Percentiles rank a stretch among this genome's conserved stretches.
phyloP scores from a whole-genome alignment of 2,797 vertebrate species.

The Malurus splendens region DNA sequence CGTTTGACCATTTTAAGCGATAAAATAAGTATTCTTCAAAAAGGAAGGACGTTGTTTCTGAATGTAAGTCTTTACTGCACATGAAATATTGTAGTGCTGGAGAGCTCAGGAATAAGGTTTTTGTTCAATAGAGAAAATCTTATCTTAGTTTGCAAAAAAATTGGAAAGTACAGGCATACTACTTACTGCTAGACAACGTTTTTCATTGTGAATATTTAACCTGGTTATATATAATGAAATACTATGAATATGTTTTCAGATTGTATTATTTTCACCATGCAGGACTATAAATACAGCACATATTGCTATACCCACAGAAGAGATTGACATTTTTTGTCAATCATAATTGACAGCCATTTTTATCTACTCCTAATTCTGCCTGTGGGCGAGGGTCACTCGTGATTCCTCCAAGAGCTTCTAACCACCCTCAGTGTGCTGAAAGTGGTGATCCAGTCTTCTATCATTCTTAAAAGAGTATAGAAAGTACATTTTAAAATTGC shows the following conservation, averaged over 20 bases:
- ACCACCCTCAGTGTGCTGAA: background rate
- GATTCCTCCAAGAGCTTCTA: background rate
- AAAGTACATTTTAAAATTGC: background rate
- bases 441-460: background rate
- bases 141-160: background rate
- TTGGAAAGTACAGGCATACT: background rate
- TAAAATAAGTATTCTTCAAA: background rate
- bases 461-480: background rate
- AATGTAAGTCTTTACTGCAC: background rate
- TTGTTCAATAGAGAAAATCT: background rate
- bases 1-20: background rate
- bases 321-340: too few relatives aligned
- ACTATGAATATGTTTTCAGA: background rate
- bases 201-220: background rate
- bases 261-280: background rate
- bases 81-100: background rate
- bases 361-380: background rate
- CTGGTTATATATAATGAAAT: background rate
- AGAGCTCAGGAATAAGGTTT: background rate
- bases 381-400: background rate
- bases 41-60: background rate
- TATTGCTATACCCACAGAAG: background rate
- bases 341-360: background rate
- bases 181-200: background rate
- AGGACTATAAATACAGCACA: background rate